phyloP scores from a whole-genome alignment of 2,113 vertebrate genomes.

The Chelonoidis abingdonii region DNA sequence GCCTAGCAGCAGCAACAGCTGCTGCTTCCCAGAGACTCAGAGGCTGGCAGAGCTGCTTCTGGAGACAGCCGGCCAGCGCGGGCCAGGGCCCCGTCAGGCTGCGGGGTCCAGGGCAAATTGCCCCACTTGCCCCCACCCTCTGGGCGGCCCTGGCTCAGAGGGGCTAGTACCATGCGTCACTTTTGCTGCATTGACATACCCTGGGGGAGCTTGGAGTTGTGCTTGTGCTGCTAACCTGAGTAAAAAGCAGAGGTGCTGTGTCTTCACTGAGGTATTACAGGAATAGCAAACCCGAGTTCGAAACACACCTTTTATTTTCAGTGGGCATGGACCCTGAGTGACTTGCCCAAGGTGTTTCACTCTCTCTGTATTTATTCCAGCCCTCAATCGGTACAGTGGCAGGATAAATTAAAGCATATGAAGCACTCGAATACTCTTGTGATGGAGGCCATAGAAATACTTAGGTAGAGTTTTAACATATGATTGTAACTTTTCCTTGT shows the following conservation, averaged over 20 bases:
- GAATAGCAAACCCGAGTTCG: not conserved
- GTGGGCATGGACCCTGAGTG: too few relatives aligned
- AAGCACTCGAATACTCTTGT: not conserved
- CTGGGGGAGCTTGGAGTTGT: not conserved
- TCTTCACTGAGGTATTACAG: not conserved
- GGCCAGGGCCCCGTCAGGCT: too few relatives aligned
- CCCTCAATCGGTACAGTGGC: not conserved
- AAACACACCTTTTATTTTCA: not conserved
- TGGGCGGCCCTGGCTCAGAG: too few relatives aligned
- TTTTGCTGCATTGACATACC: too few relatives aligned
- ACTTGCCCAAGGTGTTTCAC: not conserved
- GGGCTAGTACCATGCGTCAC: too few relatives aligned
- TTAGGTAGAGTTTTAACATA: not conserved
- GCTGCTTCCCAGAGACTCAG: too few relatives aligned
- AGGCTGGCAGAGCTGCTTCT: too few relatives aligned
- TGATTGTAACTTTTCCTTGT: not conserved
- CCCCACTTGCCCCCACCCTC: too few relatives aligned
- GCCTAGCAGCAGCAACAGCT: too few relatives aligned
- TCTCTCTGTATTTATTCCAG: not conserved
- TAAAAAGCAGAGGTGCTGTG: too few relatives aligned
- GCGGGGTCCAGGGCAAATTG: too few relatives aligned
- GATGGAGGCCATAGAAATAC: not conserved
- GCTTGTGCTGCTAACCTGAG: not conserved
- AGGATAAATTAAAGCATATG: not conserved
- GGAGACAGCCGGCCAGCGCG: too few relatives aligned